A percentile compares a stretch with the other conserved stretches of the same genome.
Evolutionary conservation across 2,113 vertebrate species (phyloP).

Genomic region (Poeciliopsis prolifica): DNA sequence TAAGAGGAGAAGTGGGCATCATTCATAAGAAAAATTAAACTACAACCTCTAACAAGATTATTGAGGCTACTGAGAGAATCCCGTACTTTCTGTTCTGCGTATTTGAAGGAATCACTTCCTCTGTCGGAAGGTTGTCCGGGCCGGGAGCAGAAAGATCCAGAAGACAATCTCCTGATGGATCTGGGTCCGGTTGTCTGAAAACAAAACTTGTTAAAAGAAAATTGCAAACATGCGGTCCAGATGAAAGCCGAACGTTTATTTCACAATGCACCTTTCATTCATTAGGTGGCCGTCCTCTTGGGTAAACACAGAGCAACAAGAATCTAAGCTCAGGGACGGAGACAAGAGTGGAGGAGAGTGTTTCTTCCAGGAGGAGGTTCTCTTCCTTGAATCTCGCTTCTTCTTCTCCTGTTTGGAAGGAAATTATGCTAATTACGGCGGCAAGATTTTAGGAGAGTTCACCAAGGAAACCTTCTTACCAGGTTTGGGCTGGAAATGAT

Average conservation of each 20-base stretch:
- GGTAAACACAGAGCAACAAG: constrained; percentile 15
- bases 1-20: too few relatives aligned
- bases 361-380: constrained; percentile 29
- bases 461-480: constrained; percentile 43
- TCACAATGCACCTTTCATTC: constrained; percentile 40
- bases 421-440: background rate
- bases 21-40: too few relatives aligned
- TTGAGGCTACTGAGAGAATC: background rate
- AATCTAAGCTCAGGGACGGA: constrained; percentile 27
- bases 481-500: constrained; percentile 77
- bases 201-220: background rate
- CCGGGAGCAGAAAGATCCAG: background rate
- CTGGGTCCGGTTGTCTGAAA: constrained; percentile 46
- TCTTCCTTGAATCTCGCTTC: constrained; percentile 35
- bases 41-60: background rate
- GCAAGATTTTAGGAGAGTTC: background rate
- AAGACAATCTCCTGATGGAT: constrained; percentile 4
- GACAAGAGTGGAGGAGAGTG: constrained; percentile 10
- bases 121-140: constrained; percentile 10
- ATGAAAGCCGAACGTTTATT: background rate
- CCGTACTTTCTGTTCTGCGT: constrained; percentile 50
- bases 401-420: constrained; percentile 50
- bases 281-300: constrained; percentile 23
- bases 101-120: constrained; percentile 18
- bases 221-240: rapidly evolving